phyloP scores from a whole-genome alignment of 1,140 invertebrate genomes.

The Tribolium castaneum region DNA sequence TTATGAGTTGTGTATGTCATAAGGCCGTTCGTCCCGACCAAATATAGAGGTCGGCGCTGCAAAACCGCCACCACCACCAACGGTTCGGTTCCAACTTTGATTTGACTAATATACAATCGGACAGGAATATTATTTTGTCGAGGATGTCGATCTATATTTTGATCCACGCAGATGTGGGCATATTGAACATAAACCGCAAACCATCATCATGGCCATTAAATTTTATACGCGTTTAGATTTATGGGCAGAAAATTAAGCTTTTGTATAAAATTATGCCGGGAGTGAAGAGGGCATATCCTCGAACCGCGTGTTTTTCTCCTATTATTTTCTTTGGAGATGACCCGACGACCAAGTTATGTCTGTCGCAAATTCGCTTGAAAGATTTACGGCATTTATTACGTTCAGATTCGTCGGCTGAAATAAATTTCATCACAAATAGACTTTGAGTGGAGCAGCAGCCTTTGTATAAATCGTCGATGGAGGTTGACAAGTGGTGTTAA shows the following conservation, averaged over 20 bases:
- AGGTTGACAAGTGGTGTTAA: constrained; percentile 48
- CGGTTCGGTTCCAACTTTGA: constrained; percentile 26
- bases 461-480: constrained; percentile 43
- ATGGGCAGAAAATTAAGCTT: constrained; percentile 13
- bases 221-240: constrained; percentile 23
- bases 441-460: constrained; percentile 5
- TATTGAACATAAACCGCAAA: constrained; percentile 26
- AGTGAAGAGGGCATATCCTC: background rate
- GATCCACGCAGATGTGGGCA: constrained; percentile 23
- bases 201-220: constrained; percentile 20
- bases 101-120: constrained; percentile 31
- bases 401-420: background rate
- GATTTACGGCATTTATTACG: constrained; percentile 1
- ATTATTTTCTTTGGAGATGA: background rate
- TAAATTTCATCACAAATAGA: constrained; percentile 31
- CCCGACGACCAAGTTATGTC: background rate
- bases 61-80: constrained; percentile 28
- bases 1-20: constrained; percentile 43
- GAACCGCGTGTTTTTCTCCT: background rate
- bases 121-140: constrained; percentile 31
- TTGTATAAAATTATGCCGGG: background rate
- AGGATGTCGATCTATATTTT: constrained; percentile 33
- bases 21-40: constrained; percentile 37
- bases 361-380: background rate
- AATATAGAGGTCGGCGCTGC: constrained; percentile 34